phyloP scores from a whole-genome alignment of 2,113 vertebrate genomes.

The Ptychochromis oligacanthus region DNA sequence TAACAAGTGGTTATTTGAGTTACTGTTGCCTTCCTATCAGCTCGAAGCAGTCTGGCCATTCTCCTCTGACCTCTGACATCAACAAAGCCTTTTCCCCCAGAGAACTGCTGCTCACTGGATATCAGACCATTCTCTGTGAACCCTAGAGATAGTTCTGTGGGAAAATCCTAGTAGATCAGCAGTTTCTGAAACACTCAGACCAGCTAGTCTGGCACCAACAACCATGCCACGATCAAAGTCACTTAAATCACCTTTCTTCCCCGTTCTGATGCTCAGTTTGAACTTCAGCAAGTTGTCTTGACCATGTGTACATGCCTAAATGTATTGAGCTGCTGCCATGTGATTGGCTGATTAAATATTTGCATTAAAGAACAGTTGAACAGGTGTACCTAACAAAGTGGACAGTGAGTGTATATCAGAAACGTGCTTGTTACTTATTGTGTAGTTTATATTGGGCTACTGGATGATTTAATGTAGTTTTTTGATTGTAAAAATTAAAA shows the following conservation, averaged over 20 bases:
- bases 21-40: background rate
- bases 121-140: background rate
- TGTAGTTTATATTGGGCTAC: background rate
- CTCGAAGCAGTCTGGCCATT: no score
- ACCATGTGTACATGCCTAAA: background rate
- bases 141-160: background rate
- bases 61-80: no score
- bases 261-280: background rate
- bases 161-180: background rate
- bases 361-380: no score
- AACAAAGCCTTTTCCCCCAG: no score
- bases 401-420: no score
- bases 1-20: background rate
- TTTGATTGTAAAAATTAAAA: conserved; percentile 6
- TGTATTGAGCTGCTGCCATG: background rate
- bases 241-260: background rate
- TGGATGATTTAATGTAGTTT: background rate
- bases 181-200: background rate
- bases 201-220: background rate
- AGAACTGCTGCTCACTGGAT: no score
- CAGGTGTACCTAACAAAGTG: no score
- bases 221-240: background rate
- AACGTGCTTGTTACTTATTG: no score
- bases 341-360: no score
- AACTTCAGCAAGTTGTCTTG: background rate